These are phyloP conservation scores for Apamea crenata DNA, from an alignment of 2,888 invertebrate genomes.

Conservation along the genomic window DNA sequence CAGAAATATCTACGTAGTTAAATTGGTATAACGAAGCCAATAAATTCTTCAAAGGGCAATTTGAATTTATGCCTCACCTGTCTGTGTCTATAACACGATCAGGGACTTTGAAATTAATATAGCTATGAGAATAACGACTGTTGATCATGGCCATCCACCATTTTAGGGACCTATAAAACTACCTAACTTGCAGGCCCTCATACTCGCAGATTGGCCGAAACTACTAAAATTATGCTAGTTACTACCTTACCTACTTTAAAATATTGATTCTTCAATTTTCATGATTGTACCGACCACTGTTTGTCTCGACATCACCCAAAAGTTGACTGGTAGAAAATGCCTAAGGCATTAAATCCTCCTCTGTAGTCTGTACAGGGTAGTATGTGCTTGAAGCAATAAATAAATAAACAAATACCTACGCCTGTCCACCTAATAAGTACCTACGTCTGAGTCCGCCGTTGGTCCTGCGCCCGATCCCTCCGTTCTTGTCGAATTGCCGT, in stretches of 20 bases:
- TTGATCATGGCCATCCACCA: slow-evolving; percentile 1
- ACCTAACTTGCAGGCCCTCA: neutral
- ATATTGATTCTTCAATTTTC: too few species aligned
- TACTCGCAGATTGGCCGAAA: neutral
- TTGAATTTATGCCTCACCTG: slow-evolving; percentile 23
- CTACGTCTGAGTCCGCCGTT: neutral
- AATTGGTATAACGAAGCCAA: neutral
- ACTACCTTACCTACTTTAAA: too few species aligned
- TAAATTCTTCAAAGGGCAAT: neutral
- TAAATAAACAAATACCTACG: too few species aligned
- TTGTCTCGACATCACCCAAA: too few species aligned
- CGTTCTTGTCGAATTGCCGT: too few species aligned
- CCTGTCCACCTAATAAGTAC: neutral
- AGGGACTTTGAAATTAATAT: slow-evolving; percentile 9
- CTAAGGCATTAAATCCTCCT: too few species aligned
- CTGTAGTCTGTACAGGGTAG: too few species aligned
- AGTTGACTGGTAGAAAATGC: too few species aligned
- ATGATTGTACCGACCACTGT: too few species aligned
- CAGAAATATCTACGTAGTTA: neutral
- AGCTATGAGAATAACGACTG: slow-evolving; percentile 8
- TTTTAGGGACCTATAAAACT: neutral
- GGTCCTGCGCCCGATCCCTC: too few species aligned
- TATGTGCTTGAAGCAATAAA: too few species aligned
- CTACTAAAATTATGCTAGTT: neutral
- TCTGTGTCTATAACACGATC: slow-evolving; percentile 14